Evolutionary conservation across 2,797 vertebrate genomes (phyloP).

Genomic region (Sebastes hubbsi): DNA sequence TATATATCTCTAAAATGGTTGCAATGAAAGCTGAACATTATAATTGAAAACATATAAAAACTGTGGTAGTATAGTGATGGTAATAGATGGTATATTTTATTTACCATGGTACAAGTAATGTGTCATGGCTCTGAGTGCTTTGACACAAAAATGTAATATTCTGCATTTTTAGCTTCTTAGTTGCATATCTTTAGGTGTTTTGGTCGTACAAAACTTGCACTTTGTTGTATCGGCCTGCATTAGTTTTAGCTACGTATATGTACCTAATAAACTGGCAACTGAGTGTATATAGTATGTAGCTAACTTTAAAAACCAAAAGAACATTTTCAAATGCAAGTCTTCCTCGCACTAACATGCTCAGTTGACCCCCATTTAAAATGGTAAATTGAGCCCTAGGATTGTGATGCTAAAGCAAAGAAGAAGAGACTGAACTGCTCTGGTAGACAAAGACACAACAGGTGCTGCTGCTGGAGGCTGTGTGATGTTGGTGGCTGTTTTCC

Average conservation of each 20-base stretch:
- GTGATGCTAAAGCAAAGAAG: constrained; percentile 15
- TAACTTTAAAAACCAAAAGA: background rate
- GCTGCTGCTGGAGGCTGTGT: background rate
- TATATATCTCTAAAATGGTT: background rate
- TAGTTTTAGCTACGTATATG: background rate
- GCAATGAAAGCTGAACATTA: background rate
- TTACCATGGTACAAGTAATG: background rate
- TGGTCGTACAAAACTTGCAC: background rate
- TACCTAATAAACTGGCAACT: background rate
- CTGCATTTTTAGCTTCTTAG: background rate
- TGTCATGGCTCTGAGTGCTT: background rate
- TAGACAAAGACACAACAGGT: background rate
- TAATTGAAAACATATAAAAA: background rate
- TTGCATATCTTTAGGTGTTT: background rate
- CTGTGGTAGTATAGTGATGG: rapidly evolving
- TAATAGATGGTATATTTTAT: background rate
- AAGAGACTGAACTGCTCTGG: background rate
- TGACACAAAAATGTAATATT: background rate
- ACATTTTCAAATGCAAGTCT: background rate
- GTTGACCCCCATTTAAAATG: background rate
- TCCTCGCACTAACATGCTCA: background rate
- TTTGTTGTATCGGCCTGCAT: background rate
- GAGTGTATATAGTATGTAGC: background rate
- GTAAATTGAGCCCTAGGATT: constrained; percentile 1
- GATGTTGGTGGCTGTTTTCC: no score